Evolutionary conservation across 2,113 vertebrate genomes (phyloP), one percentile per base, ranked within the genome.

Genomic region (Ochotona curzoniae): DNA sequence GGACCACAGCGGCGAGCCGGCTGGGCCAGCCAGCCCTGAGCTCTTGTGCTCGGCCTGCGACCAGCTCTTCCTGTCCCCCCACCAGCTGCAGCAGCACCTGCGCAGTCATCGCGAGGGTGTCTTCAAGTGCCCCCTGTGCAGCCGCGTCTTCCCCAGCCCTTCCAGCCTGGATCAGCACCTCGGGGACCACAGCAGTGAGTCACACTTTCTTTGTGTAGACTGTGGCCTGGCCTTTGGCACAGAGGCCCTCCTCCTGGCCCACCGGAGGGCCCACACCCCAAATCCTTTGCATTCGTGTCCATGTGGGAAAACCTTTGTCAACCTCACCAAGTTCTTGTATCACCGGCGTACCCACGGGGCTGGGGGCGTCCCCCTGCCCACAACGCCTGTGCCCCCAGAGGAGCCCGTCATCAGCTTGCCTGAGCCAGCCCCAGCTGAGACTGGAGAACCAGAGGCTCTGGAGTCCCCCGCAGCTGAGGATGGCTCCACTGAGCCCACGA

Each of bases 301-400:
- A 2, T 99, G 99, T 5, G 99, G 99, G 6, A 98, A 99, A 92
- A 98, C 98, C 86, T 99, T 99, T 88, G 98, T 99, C 49, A 99
- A 99, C 96, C 99, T 99, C 90, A 99, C 99, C 5, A 99, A 99
- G 74, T 99, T 99, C 96, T 98, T 99, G 8, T 99, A 99, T 96
- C 99, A 99, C 89, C 98, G 99, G 51, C 99, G 99, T 82, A 98
- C 99, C 47, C 99, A 99, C 71, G 97, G 98, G 1, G 97, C 86
- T 0, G 97, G 97, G 73, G 97, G 97, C 14, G 90, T 96, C 49
- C 95, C 89, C 81, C 38, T 95, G 82, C 81, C 95, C 30, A 61
- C 90, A 10, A 69, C 89, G 2, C 97, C 96, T 1, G 90, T 94
- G 6, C 90, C 81, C 15, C 87, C 93, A 1, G 92, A 97, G 86